phyloP scores from a whole-genome alignment of 2,888 invertebrate genomes.

The Pristionchus entomophagus region DNA sequence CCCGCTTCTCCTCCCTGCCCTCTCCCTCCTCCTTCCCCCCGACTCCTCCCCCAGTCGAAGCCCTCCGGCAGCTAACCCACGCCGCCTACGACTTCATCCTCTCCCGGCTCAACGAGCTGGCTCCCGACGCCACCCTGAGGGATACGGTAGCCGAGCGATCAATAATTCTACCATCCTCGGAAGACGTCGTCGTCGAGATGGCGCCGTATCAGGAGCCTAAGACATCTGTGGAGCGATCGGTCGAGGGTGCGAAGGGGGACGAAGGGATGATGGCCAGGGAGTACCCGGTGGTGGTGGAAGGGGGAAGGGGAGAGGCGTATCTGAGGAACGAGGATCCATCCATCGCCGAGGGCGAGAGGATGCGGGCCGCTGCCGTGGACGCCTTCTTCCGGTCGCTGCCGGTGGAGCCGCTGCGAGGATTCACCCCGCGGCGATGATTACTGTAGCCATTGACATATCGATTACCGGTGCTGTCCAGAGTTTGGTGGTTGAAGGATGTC shows the following conservation, averaged over 20 bases:
- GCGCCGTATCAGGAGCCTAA: neutral
- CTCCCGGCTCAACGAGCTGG: slow-evolving; percentile 32
- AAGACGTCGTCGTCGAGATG: slow-evolving; percentile 8
- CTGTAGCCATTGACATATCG: too few relatives aligned
- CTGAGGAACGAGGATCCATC: slow-evolving; percentile 30
- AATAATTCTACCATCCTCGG: neutral
- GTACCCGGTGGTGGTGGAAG: slow-evolving; percentile 7
- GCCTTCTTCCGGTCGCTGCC: slow-evolving; percentile 42
- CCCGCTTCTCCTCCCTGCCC: slow-evolving; percentile 36
- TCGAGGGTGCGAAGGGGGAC: too few relatives aligned
- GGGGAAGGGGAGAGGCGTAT: slow-evolving; percentile 27
- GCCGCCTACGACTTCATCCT: slow-evolving; percentile 41
- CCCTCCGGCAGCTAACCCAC: slow-evolving; percentile 29
- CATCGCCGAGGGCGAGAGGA: neutral
- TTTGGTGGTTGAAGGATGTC: too few relatives aligned
- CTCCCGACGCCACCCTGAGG: neutral
- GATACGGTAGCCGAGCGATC: slow-evolving; percentile 45
- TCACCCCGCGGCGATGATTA: neutral
- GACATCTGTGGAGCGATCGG: slow-evolving; percentile 11
- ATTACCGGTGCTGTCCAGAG: too few relatives aligned
- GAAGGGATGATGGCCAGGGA: too few relatives aligned
- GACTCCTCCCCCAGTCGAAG: slow-evolving; percentile 40
- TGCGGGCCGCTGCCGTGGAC: neutral
- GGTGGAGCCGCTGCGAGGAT: neutral
- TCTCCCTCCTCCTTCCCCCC: slow-evolving; percentile 18